A percentile compares a stretch with the other conserved stretches of the same genome.
Conservation (phyloP, 2,113 vertebrate species). For the Oceanodroma tethys region DNA sequence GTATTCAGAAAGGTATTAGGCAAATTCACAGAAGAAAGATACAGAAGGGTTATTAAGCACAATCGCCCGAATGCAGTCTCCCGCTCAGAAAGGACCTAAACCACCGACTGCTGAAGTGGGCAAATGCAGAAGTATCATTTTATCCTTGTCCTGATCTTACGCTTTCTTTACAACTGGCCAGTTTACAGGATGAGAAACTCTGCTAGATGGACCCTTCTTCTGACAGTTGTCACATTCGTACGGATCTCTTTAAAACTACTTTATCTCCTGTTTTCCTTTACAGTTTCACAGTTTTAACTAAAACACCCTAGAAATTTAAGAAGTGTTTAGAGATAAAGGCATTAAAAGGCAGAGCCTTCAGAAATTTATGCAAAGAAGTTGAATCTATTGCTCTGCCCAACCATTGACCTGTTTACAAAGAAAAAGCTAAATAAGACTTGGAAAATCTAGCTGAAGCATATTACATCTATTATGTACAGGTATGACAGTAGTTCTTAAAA, state of each 20-base stretch:
- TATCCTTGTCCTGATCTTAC: background rate
- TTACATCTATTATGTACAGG: background rate
- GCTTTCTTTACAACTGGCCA: background rate
- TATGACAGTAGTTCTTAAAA: background rate
- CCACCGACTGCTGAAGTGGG: background rate
- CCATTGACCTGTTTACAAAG: background rate
- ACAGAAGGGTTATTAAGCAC: background rate
- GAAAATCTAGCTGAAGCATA: background rate
- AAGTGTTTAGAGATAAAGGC: background rate
- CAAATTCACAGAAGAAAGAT: background rate
- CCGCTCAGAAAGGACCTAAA: background rate
- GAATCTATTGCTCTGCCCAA: background rate
- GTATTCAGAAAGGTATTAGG: background rate
- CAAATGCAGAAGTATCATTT: background rate
- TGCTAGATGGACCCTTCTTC: background rate
- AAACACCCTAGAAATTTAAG: background rate
- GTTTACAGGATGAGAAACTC: background rate
- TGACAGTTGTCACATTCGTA: background rate
- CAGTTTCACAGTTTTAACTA: background rate
- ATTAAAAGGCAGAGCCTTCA: background rate
- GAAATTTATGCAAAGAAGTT: background rate
- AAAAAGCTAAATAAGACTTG: background rate
- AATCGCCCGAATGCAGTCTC: background rate
- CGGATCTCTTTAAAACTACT: background rate
- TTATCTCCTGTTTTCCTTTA: background rate